Base-by-base conservation (phyloP, 37 sponge, comb jelly and placozoan species). In the Ianthella basta region DNA sequence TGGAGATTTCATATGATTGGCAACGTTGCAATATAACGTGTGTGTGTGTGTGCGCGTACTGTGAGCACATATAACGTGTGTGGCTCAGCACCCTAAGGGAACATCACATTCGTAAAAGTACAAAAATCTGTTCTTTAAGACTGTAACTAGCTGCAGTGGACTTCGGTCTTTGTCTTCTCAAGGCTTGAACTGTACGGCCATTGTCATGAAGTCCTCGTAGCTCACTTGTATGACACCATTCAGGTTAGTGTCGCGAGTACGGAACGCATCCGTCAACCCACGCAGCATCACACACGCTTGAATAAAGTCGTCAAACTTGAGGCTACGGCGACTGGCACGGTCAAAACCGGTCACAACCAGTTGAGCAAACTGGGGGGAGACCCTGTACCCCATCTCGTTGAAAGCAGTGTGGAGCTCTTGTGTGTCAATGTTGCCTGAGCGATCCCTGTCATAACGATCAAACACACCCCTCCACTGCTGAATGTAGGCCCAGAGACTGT, bases 121-220 rank as follows among this genome's bases (percentile, higher is more conserved):
- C n/a, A n/a, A n/a, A n/a, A n/a, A n/a, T n/a, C n/a, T n/a, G n/a
- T n/a, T n/a, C n/a, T n/a, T n/a, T n/a, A n/a, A n/a, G n/a, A n/a
- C n/a, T n/a, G n/a, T n/a, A n/a, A n/a, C n/a, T n/a, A n/a, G n/a
- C n/a, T n/a, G n/a, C n/a, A n/a, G n/a, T n/a, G n/a, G n/a, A n/a
- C n/a, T n/a, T n/a, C 18, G 15, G 18, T 20, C 18, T 15, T 18
- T 18, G 18, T 20, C 59, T 38, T 2, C 29, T 91, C 73, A 94
- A 68, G 95, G 95, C 64, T 89, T 96, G 84, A 85, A 86, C 68
- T 78, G 36, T 23, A 96, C 90, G 60, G 90, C 89, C 94, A 96
- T 96, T 32, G 86, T 89, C 88, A 96, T 82, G 82, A 96, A 96
- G 57, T 95, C 94, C 34, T 95, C 95, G 60, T 95, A 95, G 88